Conservation (phyloP, 2,888 invertebrate species). For the Meandrusa payeni region DNA sequence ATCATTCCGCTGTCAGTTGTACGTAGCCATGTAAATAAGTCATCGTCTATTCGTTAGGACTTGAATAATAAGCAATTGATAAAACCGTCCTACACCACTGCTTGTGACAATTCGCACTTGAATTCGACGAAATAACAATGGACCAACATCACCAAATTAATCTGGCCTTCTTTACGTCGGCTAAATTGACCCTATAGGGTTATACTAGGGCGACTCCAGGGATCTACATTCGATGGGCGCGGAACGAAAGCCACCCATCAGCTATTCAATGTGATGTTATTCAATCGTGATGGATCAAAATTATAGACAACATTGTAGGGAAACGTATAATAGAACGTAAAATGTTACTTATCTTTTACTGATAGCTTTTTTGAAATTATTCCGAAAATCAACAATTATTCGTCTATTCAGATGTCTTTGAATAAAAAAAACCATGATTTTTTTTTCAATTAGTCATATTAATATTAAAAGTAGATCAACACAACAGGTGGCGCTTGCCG, state of each 20-base stretch:
- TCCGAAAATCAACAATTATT: too few relatives aligned
- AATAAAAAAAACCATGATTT: too few relatives aligned
- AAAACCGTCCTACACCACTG: conserved; percentile 61
- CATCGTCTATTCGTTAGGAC: conserved; percentile 59
- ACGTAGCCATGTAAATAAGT: conserved; percentile 48
- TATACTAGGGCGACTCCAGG: conserved; percentile 42
- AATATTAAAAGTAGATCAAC: too few relatives aligned
- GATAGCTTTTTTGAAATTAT: too few relatives aligned
- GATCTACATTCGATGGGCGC: conserved; percentile 46
- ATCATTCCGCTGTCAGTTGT: conserved; percentile 4
- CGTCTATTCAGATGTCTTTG: too few relatives aligned
- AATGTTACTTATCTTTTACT: conserved; percentile 14
- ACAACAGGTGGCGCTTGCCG: too few relatives aligned
- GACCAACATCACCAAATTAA: conserved; percentile 46
- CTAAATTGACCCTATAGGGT: conserved; percentile 34
- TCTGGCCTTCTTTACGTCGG: conserved; percentile 42
- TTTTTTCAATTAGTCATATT: too few relatives aligned
- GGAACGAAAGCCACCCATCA: conserved; percentile 58
- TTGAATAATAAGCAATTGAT: conserved; percentile 71
- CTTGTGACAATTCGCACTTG: conserved; percentile 74
- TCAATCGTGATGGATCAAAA: conserved; percentile 72
- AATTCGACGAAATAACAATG: conserved; percentile 67
- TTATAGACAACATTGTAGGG: conserved; percentile 70
- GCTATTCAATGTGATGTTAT: conserved; percentile 71
- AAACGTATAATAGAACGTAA: conserved; percentile 59